Conservation (phyloP, 2,888 invertebrate species). For the Anarsia innoxiella region DNA sequence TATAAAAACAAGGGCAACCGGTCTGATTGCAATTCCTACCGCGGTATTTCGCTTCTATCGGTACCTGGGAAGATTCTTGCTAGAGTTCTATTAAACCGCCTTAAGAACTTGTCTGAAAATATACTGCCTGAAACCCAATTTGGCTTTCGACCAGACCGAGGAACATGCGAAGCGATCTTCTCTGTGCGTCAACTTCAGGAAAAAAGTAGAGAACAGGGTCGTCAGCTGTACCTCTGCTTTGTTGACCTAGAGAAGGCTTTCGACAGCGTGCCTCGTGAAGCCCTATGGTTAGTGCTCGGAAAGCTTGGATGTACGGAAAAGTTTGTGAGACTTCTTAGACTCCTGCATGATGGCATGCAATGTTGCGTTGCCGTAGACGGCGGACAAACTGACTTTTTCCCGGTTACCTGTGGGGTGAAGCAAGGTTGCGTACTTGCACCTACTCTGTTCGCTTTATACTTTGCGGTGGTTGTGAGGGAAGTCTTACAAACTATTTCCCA, state of each 20-base stretch:
- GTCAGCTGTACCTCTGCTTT: constrained; percentile 5
- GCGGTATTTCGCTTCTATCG: constrained; percentile 15
- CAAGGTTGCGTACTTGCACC: constrained; percentile 19
- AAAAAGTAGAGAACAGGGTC: constrained; percentile 14
- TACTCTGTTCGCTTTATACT: constrained; percentile 16
- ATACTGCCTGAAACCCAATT: constrained; percentile 20
- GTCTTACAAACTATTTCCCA: constrained; percentile 8
- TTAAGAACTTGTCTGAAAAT: constrained; percentile 12
- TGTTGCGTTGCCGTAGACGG: constrained; percentile 15
- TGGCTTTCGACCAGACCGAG: constrained; percentile 18
- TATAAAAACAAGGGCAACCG: constrained; percentile 8
- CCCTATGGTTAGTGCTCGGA: constrained; percentile 9
- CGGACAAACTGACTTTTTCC: constrained; percentile 12
- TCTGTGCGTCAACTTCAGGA: constrained; percentile 10
- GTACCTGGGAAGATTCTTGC: constrained; percentile 15
- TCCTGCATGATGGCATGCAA: constrained; percentile 14
- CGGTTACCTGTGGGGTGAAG: constrained; percentile 18
- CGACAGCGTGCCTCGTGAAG: constrained; percentile 16
- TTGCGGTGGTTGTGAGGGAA: constrained; percentile 12
- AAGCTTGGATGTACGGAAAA: constrained; percentile 15
- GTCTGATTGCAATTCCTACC: constrained; percentile 18
- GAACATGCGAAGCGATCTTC: constrained; percentile 17
- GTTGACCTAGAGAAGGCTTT: constrained; percentile 14
- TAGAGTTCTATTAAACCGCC: constrained; percentile 12
- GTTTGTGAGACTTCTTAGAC: constrained; percentile 13